Evolutionary conservation across 2,888 invertebrate genomes (phyloP), one percentile per base, ranked within the genome.

Genomic region (Argyresthia goedartella): DNA sequence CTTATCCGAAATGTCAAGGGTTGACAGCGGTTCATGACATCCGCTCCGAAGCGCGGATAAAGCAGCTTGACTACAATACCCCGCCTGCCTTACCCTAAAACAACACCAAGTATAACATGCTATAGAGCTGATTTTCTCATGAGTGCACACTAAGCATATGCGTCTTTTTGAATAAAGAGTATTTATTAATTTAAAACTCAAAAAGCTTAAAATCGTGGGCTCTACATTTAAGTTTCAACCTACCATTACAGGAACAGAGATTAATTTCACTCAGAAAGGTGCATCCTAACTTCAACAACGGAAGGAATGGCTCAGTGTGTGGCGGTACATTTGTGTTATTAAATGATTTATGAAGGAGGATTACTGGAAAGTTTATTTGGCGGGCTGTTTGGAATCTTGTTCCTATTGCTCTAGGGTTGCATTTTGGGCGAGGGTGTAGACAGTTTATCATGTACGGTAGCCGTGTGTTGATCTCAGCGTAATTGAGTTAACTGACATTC

Each of bases 341-440:
- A 85, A 84, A 85, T 85, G 86, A 85, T 86, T 86, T 84, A 86
- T 86, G 81, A 76, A 73, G 69, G 72, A 75, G 82, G 81, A 85
- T 85, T 80, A 80, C 76, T 54, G 65, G 60, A 65, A 66, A 60
- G 57, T 64, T 57, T 59, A 57, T 57, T 59, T 61, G 69, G 60
- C 60, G 61, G 62, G 64, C 66, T 62, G 76, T 67, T 74, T 71
- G 76, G 66, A 63, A 60, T 64, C 68, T 67, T 76, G 71, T 65
- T 57, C n/a, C 53, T 58, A 59, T 61, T 49, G 59, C 50, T 52
- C 56, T 69, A 73, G 64, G 67, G 75, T 73, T 54, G 59, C 66
- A 60, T 69, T 70, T 76, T 52, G 62, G 54, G 60, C 64, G 66
- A 50, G 51, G 8, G 44, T 51, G 36, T 34, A 45, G 53, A 57